phyloP scores from a whole-genome alignment of 1,140 invertebrate genomes.

The Venturia canescens region DNA sequence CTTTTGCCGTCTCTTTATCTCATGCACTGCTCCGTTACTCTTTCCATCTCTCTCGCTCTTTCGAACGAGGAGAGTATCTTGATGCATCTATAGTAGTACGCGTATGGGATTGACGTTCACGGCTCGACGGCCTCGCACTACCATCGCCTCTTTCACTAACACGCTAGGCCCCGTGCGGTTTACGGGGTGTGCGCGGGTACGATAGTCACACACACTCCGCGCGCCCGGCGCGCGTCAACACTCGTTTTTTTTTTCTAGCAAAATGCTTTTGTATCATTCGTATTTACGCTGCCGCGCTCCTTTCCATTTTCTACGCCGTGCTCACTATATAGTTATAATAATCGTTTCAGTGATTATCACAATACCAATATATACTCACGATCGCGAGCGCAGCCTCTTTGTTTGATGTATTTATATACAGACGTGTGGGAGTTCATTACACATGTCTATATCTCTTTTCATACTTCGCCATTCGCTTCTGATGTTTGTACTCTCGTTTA shows the following conservation, averaged over 20 bases:
- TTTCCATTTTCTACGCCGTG: not conserved
- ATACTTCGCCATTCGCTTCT: too few species aligned
- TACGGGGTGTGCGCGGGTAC: not conserved
- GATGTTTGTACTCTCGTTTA: too few species aligned
- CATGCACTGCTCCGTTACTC: not conserved
- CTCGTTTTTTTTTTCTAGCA: not conserved
- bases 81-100: not conserved
- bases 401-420: too few species aligned
- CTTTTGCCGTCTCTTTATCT: not conserved
- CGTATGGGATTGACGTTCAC: slow-evolving; percentile 1
- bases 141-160: not conserved
- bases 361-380: too few species aligned
- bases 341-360: too few species aligned
- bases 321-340: too few species aligned
- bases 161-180: too few species aligned
- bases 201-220: not conserved
- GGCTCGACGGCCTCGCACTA: not conserved
- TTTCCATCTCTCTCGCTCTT: not conserved
- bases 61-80: not conserved
- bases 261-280: not conserved
- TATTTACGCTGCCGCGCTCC: not conserved
- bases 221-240: too few species aligned
- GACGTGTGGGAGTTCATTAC: too few species aligned
- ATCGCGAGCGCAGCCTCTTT: too few species aligned
- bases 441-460: too few species aligned